Base-by-base conservation (phyloP, 2,888 invertebrate genomes). In the Cephonodes hylas region DNA sequence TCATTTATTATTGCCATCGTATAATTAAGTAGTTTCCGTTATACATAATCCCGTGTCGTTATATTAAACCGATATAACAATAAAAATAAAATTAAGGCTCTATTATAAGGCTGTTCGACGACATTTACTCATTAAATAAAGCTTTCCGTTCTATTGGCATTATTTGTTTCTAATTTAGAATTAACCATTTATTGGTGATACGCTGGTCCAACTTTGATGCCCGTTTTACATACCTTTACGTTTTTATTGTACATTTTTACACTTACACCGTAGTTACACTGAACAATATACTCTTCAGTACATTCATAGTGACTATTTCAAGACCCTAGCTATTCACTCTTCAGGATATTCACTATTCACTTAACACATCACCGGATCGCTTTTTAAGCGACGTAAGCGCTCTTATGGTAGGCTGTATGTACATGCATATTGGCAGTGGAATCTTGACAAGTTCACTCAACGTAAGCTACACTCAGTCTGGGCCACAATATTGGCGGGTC, bases 111-210 rank as follows among this genome's bases (percentile, higher is more conserved):
- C 79, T 77, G 64, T 65, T 62, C 58, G 68, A 73, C 58, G 68
- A 74, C 68, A 59, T 75, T 72, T 73, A 76, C 71, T 68, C 66
- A 71, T 73, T 73, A 77, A 81, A 78, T 80, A 80, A 83, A 83
- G 77, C 77, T 81, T 73, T 80, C 74, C 75, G 66, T 76, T 82
- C 80, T 81, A 76, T 83, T 81, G 79, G 78, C 74, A 76, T 79
- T 48, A 42, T 42, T 74, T 66, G 65, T 72, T 70, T 70, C 62
- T 62, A 73, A 73, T 75, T 73, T 73, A 77, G 73, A 74, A 73
- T 73, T 70, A 62, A 58, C 18, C 20, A 18, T 20, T 44, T 44
- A 3, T 44, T 18, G 20, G 20, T 20, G 7, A 27, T 20, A 27
- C 31, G 31, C 18, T 8, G 15, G 25, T 15, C 15, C 18, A n/a